Evolutionary conservation across 1,140 invertebrate genomes (phyloP).

Genomic region (Ooceraea biroi): DNA sequence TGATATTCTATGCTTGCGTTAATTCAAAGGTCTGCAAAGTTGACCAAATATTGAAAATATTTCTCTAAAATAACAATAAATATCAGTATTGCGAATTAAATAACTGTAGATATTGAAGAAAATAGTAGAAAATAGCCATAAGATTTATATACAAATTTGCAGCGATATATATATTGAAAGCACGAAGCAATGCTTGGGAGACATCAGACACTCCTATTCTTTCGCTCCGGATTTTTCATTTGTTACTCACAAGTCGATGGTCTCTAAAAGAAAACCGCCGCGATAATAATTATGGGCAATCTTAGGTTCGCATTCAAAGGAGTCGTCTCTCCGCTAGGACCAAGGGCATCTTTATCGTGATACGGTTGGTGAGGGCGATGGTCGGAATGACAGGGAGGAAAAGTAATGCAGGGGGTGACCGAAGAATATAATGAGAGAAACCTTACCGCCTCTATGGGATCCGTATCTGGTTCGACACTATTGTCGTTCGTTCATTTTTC

Average conservation of each 20-base stretch:
- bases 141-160: not conserved
- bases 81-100: too few relatives aligned
- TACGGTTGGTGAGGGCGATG: not conserved
- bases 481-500: conserved; percentile 33
- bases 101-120: too few relatives aligned
- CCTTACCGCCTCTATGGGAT: conserved; percentile 10
- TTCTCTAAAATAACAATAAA: too few relatives aligned
- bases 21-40: conserved; percentile 2
- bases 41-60: not conserved
- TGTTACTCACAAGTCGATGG: conserved; percentile 48
- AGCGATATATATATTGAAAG: conserved; percentile 4
- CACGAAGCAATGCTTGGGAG: not conserved
- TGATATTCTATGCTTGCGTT: not conserved
- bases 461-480: conserved; percentile 31
- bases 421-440: conserved; percentile 30
- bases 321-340: not conserved
- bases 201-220: not conserved
- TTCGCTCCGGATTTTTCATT: conserved; percentile 41
- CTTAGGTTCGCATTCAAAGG: conserved; percentile 23
- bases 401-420: conserved; percentile 18
- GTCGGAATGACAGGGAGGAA: not conserved
- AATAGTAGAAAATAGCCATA: too few relatives aligned
- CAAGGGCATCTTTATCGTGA: conserved; percentile 12
- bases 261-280: conserved; percentile 17
- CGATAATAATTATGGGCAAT: conserved; percentile 50